Percentiles rank a stretch among this genome's conserved stretches.
Conservation (phyloP, 2,797 vertebrate genomes). For the Anabas testudineus region DNA sequence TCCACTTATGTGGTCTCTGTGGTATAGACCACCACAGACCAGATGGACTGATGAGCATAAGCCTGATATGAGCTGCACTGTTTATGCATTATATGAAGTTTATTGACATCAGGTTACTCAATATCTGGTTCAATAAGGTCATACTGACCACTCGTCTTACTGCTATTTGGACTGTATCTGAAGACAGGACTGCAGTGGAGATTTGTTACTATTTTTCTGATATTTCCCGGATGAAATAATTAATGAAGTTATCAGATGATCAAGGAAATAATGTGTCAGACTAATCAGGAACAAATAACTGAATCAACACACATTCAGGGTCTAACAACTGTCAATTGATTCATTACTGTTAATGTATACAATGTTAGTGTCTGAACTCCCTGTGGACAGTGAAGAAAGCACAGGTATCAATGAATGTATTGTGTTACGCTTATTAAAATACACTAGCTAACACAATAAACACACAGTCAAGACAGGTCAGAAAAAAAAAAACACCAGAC, state of each 20-base stretch:
- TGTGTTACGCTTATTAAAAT: slow-evolving; percentile 7
- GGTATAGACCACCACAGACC: not conserved
- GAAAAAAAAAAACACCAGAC: slow-evolving; percentile 36
- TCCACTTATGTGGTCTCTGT: not conserved
- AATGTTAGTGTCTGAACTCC: no score
- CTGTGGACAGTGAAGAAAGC: not conserved
- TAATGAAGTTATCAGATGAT: no score
- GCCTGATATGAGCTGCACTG: no score
- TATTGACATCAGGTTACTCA: not conserved
- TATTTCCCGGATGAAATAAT: no score
- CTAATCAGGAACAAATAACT: not conserved
- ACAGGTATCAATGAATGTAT: slow-evolving; percentile 6
- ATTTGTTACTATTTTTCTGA: no score
- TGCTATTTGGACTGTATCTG: no score
- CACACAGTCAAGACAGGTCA: not conserved
- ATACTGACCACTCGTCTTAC: not conserved
- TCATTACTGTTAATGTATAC: not conserved
- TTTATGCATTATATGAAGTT: no score
- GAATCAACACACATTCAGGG: no score
- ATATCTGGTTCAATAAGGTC: not conserved
- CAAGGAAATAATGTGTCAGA: not conserved
- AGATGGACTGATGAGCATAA: not conserved
- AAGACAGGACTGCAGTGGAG: no score
- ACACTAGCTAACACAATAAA: slow-evolving; percentile 1
- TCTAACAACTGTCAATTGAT: no score